Base-by-base conservation (phyloP, 2,888 invertebrate genomes). In the Drosophila birchii region DNA sequence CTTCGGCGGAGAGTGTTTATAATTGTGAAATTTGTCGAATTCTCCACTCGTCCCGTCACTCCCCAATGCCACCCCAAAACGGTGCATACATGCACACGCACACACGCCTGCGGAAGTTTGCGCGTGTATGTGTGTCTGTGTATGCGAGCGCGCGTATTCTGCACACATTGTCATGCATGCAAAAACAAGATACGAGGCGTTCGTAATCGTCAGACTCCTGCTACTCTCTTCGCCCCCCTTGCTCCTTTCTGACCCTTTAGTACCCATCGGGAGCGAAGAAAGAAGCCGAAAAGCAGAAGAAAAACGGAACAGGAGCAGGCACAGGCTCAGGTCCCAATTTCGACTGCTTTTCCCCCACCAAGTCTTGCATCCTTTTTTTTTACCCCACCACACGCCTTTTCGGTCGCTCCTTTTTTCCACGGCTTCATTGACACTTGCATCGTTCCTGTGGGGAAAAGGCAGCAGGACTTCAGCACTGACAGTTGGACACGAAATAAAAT, bases 101-200 rank as follows among this genome's bases (percentile, higher is more conserved):
- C 51, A 51, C 51, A 53, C 36, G 51, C 36, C 23, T 53, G 51
- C 51, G 16, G 34, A 53, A 23, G 16, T 23, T 39, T 47, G 41
- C 44, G 26, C 23, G 18, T 57, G 53, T 44, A 34, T 56, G 29
- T 44, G 18, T 74, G 60, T 34, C 39, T 75, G 51, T 18, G 69
- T 78, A 75, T 9, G 61, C 34, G 57, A 66, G 79, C 81, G 86
- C 81, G 79, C 81, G 79, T 83, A 83, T 86, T 86, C 68, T 72
- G 76, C 78, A 83, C 67, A 75, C 68, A 76, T 76, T 73, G 71
- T 51, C 76, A 76, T 73, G 72, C 76, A 72, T 76, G 71, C 76
- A 71, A 76, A 69, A 68, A 82, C 75, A 67, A 78, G 78, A 80
- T 77, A 75, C 81, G 67, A 81, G 77, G 75, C 71, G 75, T 73